Conservation (phyloP, 2,888 invertebrate species). For the Rotaria sp. region DNA sequence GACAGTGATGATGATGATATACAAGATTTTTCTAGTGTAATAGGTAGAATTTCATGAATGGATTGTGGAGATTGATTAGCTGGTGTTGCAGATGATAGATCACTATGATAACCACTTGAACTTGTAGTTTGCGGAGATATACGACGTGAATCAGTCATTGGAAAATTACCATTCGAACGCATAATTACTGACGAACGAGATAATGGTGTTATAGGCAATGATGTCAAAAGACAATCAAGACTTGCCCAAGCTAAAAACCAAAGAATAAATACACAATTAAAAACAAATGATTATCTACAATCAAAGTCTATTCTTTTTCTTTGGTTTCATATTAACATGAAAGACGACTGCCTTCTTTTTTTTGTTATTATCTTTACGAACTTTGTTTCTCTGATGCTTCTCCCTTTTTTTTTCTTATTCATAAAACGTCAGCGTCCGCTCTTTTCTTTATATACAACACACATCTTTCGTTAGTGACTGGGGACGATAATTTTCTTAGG, state of each 20-base stretch:
- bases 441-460: background rate
- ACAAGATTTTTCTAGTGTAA: background rate
- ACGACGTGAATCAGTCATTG: background rate
- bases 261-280: background rate
- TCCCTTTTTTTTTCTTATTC: background rate
- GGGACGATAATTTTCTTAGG: background rate
- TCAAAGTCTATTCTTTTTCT: background rate
- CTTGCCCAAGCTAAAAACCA: slow-evolving; percentile 3
- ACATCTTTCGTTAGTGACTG: background rate
- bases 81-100: background rate
- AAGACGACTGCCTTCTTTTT: background rate
- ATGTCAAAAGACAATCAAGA: background rate
- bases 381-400: background rate
- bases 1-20: background rate
- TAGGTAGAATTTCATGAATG: background rate
- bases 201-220: background rate
- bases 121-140: slow-evolving; percentile 26
- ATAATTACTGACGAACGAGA: background rate
- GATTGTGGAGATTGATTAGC: slow-evolving; percentile 15
- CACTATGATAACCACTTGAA: slow-evolving; percentile 23
- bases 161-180: slow-evolving; percentile 1
- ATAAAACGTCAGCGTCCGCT: background rate
- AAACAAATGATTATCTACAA: background rate
- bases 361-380: background rate
- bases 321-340: background rate